Conservation (phyloP, 2,113 vertebrate species). For the Corythornis madagascariensis region DNA sequence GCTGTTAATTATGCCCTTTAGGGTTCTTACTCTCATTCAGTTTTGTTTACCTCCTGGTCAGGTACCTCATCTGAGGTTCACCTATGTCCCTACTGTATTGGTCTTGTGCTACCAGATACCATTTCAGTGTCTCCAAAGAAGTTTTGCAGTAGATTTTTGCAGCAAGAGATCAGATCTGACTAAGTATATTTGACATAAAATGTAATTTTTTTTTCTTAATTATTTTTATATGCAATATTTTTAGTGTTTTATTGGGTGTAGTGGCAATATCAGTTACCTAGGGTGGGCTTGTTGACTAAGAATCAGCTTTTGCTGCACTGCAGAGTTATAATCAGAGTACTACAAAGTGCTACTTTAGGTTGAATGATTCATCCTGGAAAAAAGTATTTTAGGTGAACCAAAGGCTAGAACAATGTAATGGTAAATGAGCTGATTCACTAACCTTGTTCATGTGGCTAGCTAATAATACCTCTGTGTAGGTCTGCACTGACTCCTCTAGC, state of each 20-base stretch:
- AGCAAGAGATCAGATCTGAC: not conserved
- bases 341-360: not conserved
- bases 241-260: not conserved
- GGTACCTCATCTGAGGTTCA: not conserved
- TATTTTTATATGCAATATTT: not conserved
- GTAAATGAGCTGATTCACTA: not conserved
- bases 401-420: not conserved
- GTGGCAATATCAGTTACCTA: not conserved
- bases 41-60: constrained; percentile 5
- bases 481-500: not conserved
- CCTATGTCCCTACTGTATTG: not conserved
- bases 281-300: not conserved
- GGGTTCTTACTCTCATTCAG: not conserved
- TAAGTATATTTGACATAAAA: not conserved
- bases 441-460: not conserved
- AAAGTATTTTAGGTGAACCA: not conserved
- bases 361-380: not conserved
- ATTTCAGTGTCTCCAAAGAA: not conserved
- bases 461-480: not conserved
- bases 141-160: not conserved
- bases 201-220: not conserved
- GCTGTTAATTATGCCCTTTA: not conserved
- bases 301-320: not conserved
- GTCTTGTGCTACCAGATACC: not conserved
- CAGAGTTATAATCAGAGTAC: not conserved